Evolutionary conservation across 2,888 invertebrate genomes (phyloP).

Genomic region (Quadriops clusia): DNA sequence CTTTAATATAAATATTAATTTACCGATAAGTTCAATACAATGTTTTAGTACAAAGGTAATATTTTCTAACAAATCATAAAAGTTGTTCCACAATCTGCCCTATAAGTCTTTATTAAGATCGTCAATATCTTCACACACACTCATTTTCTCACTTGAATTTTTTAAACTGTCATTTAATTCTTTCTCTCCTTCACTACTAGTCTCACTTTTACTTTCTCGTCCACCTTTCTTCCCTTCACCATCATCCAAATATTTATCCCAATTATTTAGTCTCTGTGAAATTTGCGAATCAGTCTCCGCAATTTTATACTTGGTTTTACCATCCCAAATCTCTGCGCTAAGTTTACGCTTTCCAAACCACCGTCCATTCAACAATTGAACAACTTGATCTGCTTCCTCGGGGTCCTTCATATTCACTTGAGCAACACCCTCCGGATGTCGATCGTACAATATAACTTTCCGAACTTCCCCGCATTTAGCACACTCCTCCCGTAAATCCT

Average conservation of each 20-base stretch:
- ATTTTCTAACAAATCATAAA: no score
- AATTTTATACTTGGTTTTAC: constrained; percentile 75
- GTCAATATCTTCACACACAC: no score
- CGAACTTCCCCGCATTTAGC: constrained; percentile 83
- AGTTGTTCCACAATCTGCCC: no score
- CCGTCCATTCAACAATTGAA: constrained; percentile 75
- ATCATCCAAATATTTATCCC: constrained; percentile 73
- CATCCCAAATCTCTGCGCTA: constrained; percentile 87
- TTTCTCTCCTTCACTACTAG: no score
- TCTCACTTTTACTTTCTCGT: constrained; percentile 1
- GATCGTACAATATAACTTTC: constrained; percentile 83
- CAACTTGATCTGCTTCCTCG: constrained; percentile 84
- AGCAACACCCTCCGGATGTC: constrained; percentile 90
- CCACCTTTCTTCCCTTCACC: constrained; percentile 21
- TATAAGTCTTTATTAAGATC: no score
- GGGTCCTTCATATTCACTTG: constrained; percentile 82
- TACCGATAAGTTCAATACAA: no score
- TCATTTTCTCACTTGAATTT: no score
- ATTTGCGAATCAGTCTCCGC: constrained; percentile 84
- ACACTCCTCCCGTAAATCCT: constrained; percentile 82
- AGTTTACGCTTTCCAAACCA: constrained; percentile 83
- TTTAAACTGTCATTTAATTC: no score
- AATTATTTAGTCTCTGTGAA: constrained; percentile 67
- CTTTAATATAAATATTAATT: no score
- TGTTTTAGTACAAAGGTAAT: no score